These are phyloP conservation scores for Drosophila kokeensis DNA, from an alignment of 2,888 invertebrate species.

Conservation along the genomic window DNA sequence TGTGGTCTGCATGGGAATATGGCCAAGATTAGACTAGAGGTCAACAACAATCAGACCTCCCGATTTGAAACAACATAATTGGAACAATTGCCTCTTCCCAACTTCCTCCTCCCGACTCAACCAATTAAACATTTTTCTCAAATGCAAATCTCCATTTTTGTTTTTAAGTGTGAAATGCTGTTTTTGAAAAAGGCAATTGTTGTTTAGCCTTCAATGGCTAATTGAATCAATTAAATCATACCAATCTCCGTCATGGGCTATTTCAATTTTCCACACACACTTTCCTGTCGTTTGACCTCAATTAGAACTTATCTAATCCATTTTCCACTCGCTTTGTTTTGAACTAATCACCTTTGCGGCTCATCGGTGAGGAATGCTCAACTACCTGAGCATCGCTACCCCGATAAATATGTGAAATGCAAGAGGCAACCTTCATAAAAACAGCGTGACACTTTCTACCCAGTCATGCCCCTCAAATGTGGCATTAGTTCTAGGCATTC, in stretches of 20 bases:
- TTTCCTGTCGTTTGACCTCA: slow-evolving; percentile 64
- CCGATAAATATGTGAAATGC: slow-evolving; percentile 38
- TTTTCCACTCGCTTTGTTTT: slow-evolving; percentile 62
- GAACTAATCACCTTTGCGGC: slow-evolving; percentile 66
- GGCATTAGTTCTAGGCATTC: slow-evolving; percentile 38
- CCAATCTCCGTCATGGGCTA: slow-evolving; percentile 18
- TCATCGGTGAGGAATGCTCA: slow-evolving; percentile 8
- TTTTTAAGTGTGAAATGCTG: slow-evolving; percentile 9
- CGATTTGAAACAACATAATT: slow-evolving; percentile 12
- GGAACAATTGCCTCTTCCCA: slow-evolving; percentile 12
- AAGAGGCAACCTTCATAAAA: slow-evolving; percentile 46
- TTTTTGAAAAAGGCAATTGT: neutral
- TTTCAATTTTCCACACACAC: slow-evolving; percentile 23
- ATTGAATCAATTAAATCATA: slow-evolving; percentile 31
- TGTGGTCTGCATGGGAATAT: slow-evolving; percentile 54
- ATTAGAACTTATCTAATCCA: slow-evolving; percentile 70
- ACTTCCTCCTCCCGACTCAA: neutral
- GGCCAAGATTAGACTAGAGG: slow-evolving; percentile 44
- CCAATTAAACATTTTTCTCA: slow-evolving; percentile 1
- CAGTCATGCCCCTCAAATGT: slow-evolving; percentile 48
- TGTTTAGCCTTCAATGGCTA: slow-evolving; percentile 16
- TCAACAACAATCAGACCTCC: slow-evolving; percentile 13
- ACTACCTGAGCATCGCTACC: slow-evolving; percentile 56
- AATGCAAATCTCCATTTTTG: neutral
- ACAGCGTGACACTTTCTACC: slow-evolving; percentile 64